phyloP scores from a whole-genome alignment of 2,797 vertebrate genomes.

The Acipenser transmontanus region DNA sequence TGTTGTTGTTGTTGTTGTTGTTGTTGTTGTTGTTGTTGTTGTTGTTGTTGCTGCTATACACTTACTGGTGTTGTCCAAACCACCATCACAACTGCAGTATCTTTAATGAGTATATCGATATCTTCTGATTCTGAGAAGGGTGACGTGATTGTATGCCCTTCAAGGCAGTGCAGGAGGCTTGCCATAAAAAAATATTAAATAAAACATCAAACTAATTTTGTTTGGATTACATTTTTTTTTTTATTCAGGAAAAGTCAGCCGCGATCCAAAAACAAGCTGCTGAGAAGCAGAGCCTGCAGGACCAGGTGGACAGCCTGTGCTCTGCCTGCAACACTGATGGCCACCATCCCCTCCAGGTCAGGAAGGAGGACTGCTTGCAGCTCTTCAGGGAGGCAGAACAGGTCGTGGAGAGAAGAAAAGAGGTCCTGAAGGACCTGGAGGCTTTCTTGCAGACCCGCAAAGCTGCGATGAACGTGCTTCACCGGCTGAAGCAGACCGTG shows the following conservation, averaged over 20 bases:
- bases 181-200: no score
- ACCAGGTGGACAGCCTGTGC: slow-evolving; percentile 57
- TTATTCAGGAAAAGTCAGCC: slow-evolving; percentile 62
- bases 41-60: no score
- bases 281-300: slow-evolving; percentile 56
- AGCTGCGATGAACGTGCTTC: slow-evolving; percentile 42
- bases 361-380: slow-evolving; percentile 76
- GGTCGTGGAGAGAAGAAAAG: slow-evolving; percentile 62
- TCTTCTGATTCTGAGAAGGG: no score
- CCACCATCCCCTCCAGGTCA: slow-evolving; percentile 64
- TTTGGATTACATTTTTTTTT: no score
- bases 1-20: no score
- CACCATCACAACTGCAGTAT: no score
- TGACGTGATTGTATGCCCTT: no score
- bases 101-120: no score
- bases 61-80: no score
- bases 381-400: slow-evolving; percentile 73
- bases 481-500: slow-evolving; percentile 61
- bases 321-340: slow-evolving; percentile 62
- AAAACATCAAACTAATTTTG: no score
- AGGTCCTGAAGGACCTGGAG: slow-evolving; percentile 60
- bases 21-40: no score
- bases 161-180: no score
- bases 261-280: slow-evolving; percentile 58
- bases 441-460: slow-evolving; percentile 62